Base-by-base conservation (phyloP, 1,140 invertebrate species). In the Cydia splendana region DNA sequence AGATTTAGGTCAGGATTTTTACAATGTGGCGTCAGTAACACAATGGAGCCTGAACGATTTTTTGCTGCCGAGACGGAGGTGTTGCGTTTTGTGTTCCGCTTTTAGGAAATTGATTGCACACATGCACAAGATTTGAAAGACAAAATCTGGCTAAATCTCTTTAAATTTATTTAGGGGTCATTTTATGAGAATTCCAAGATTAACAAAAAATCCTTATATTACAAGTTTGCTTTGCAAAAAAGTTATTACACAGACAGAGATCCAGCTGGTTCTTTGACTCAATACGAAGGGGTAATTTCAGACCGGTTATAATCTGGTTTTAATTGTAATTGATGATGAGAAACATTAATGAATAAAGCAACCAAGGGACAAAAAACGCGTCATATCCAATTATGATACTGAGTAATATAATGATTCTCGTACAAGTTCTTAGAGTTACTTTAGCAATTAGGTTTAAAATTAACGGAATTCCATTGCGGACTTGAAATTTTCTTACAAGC, bases 1-100 rank as follows among this genome's bases (percentile, higher is more conserved):
- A 90, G 88, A 91, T 93, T 90, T 92, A 82, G 90, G 88, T 91
- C 89, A 93, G 85, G 76, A 91, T 87, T 91, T 92, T 93, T 91
- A 88, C 84, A 90, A 85, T 81, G 84, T 89, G 88, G 86, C 87
- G 87, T 91, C 85, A 81, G 76, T 80, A 76, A 81, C 80, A 91
- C 86, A 90, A 90, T 88, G 80, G 78, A 57, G 71, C 74, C 82
- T 84, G 77, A 85, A 88, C 81, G 85, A 86, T 87, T 88, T 87
- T 85, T 79, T 83, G 79, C 77, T 84, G 78, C 69, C 67, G 69
- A 28, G 57, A 74, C 62, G 76, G 42, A 13, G 62, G 71, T 74
- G 53, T 71, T 53, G 15, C 34, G 74, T 65, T 30, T 71, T 65
- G 24, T 71, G 24, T 75, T 12, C 7, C 62, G 75, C 18, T 67